Percentiles rank a stretch among this genome's conserved stretches.
phyloP scores from a whole-genome alignment of 92 coral and sea anemone genomes.

The Zoanthus solanderi region DNA sequence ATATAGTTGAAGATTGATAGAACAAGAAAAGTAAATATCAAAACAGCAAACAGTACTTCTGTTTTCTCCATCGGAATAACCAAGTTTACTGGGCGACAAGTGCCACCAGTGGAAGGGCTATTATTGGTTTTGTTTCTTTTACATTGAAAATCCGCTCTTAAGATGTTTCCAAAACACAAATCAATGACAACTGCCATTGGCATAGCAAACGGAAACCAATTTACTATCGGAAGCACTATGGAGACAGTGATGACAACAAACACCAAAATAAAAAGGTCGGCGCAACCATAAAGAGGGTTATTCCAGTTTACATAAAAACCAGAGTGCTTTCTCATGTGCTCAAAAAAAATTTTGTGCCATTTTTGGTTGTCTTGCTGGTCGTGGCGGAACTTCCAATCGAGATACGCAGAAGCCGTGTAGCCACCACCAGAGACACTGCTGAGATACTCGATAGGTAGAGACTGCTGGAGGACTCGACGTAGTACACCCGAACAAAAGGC shows the following conservation, averaged over 20 bases:
- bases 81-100: neutral
- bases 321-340: slow-evolving; percentile 65
- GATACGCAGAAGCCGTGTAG: slow-evolving; percentile 79
- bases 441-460: slow-evolving; percentile 71
- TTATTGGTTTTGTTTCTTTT: neutral
- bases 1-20: neutral
- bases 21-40: neutral
- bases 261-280: slow-evolving; percentile 63
- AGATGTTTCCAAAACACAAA: slow-evolving; percentile 70
- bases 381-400: slow-evolving; percentile 94
- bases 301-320: slow-evolving; percentile 73
- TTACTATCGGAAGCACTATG: slow-evolving; percentile 68
- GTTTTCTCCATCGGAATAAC: neutral
- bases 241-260: slow-evolving; percentile 51
- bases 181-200: slow-evolving; percentile 77
- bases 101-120: neutral
- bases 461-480: slow-evolving; percentile 83
- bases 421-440: slow-evolving; percentile 97
- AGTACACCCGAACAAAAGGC: slow-evolving; percentile 60
- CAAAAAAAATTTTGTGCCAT: slow-evolving; percentile 89
- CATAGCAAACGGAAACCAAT: slow-evolving; percentile 66
- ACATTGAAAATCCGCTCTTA: slow-evolving; percentile 77
- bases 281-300: slow-evolving; percentile 66
- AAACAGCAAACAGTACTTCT: neutral
- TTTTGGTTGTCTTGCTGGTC: slow-evolving; percentile 75